Percentiles rank a stretch among this genome's conserved stretches.
Evolutionary conservation across 2,797 vertebrate species (phyloP).

Genomic region (Muscicapa comitata): DNA sequence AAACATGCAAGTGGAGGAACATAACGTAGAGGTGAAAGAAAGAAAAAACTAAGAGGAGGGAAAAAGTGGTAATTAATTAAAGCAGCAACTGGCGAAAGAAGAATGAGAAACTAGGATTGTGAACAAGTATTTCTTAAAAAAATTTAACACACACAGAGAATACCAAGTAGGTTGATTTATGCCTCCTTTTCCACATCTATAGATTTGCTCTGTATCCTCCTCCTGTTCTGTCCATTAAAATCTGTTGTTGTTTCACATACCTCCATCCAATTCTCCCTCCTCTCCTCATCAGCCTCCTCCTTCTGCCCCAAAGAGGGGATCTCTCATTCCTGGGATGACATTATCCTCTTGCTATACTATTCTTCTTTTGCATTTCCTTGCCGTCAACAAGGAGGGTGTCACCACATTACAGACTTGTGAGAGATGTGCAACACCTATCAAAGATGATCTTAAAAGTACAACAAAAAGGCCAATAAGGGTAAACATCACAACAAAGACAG

Average conservation of each 20-base stretch:
- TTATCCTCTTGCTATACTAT: neutral
- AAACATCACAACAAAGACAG: neutral
- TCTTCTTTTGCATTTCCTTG: neutral
- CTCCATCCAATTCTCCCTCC: neutral
- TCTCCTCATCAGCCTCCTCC: neutral
- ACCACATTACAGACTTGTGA: neutral
- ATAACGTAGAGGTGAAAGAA: neutral
- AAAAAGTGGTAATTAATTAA: neutral
- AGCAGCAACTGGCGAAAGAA: neutral
- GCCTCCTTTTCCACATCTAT: neutral
- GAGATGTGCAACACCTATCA: neutral
- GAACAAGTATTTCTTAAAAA: neutral
- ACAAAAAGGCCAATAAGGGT: neutral
- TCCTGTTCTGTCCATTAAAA: neutral
- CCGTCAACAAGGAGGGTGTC: neutral
- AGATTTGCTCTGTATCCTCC: neutral
- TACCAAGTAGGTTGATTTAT: slow-evolving; percentile 19
- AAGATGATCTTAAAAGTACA: neutral
- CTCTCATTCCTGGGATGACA: neutral
- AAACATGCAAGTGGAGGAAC: neutral
- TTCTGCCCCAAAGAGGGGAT: neutral
- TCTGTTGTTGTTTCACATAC: neutral
- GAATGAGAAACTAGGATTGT: neutral
- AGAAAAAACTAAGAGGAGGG: neutral
- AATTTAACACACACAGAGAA: neutral